These are phyloP conservation scores for Agrochola macilenta DNA, from an alignment of 2,888 invertebrate genomes.

Conservation along the genomic window DNA sequence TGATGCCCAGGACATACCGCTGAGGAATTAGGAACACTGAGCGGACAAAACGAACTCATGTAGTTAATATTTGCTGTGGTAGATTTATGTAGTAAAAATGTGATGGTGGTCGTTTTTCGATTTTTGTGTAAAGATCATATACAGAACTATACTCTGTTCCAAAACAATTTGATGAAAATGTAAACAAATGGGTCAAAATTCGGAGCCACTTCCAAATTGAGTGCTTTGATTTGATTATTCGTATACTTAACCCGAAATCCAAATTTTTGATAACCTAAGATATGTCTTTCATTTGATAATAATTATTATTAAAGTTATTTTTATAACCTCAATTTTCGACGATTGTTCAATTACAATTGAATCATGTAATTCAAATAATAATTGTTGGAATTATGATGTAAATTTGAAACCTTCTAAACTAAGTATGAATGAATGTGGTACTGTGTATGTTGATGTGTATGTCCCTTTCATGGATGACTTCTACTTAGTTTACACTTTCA, in stretches of 20 bases:
- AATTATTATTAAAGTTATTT: neutral
- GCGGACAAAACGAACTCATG: constrained; percentile 76
- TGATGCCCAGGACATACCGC: constrained; percentile 93
- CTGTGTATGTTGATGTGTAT: too few species aligned
- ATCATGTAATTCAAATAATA: neutral
- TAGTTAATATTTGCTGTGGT: constrained; percentile 65
- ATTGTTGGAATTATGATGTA: neutral
- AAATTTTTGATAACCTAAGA: too few species aligned
- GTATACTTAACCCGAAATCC: neutral
- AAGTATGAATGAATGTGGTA: neutral
- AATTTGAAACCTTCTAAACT: neutral
- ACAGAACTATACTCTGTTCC: neutral
- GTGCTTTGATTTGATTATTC: neutral
- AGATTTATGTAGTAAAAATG: constrained; percentile 27
- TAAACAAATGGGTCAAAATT: neutral
- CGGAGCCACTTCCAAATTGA: neutral
- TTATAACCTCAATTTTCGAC: neutral
- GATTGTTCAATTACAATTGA: neutral
- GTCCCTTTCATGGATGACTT: too few species aligned
- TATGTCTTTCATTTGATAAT: too few species aligned
- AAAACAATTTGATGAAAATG: neutral
- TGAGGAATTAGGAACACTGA: constrained; percentile 92
- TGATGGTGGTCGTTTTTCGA: neutral
- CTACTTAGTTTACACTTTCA: neutral
- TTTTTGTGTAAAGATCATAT: neutral